Base-by-base conservation (phyloP, 2,888 invertebrate genomes). In the Heliconius cydno region DNA sequence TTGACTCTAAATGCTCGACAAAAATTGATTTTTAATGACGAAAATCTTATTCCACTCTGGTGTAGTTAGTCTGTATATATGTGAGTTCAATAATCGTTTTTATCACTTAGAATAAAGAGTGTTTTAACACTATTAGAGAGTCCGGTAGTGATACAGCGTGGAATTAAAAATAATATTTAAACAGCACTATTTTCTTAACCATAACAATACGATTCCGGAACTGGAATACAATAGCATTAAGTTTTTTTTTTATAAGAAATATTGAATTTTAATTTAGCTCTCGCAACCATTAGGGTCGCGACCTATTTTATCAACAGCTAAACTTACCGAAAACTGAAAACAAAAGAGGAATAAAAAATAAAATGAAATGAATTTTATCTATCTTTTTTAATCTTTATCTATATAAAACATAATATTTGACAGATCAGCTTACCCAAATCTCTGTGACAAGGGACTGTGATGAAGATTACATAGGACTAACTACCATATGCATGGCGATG, bases 401-500 rank as follows among this genome's bases (percentile, higher is more conserved):
- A 30, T 22, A 76, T 75, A 34, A 65, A 19, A 15, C 13, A 28
- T 30, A 30, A 83, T 87, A 85, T 86, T 87, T 86, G 86, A 86
- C 85, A 84, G 80, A 86, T 89, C 87, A 86, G 86, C 86, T 85
- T 86, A 86, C 88, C 88, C 88, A 87, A 88, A 90, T 90, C 90
- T 90, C 88, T 90, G 82, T 92, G 92, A 46, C 84, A 92, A 30
- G 88, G 92, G 76, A 87, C 90, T 90, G 94, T 90, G 94, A 83
- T 83, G 83, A 84, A 88, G 88, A 91, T 90, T 89, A 87, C 88
- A 91, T 90, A 88, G 89, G 85, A 84, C 84, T 85, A 86, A 85
- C 84, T 86, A 86, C 89, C 89, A 89, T 84, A 84, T 84, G 83
- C 83, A 82, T 83, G 79, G 74, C 77, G 77, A 76, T 72, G 77